Evolutionary conservation across 2,113 vertebrate genomes (phyloP), one percentile per base, ranked within the genome.

Genomic region (Thalassarche chlororhynchos): DNA sequence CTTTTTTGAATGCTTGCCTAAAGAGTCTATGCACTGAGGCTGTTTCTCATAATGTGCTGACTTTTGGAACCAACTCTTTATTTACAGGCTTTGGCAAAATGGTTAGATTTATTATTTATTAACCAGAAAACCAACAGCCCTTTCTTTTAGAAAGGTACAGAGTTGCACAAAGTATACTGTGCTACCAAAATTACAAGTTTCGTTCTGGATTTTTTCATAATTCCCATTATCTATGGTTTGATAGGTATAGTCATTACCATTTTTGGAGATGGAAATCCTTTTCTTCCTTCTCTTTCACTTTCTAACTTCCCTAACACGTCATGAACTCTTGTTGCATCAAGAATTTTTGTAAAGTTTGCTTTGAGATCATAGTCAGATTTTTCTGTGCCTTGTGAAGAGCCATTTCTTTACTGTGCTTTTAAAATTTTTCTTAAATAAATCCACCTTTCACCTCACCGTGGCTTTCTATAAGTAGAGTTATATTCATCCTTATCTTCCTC

Each of bases 21-120:
- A 93, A 88, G 55, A 64, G 28, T 76, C 65, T 46, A 31, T 64
- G 84, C 76, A 65, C 90, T 69, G 80, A 84, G 44, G 44, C 89
- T 89, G 52, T 78, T 97, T 95, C 77, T 82, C 84, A 69, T 93
- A 89, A 93, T 6, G 21, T 64, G 28, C 86, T 91, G 94, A 96
- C 94, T 95, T 95, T 97, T 96, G 96, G 85, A 97, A 97, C 4
- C 0, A 5, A 69, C 21, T 92, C 78, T 87, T 85, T 95, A 92
- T 95, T 93, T 93, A 95, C 95, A 95, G 34, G 83, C 92, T 95
- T 87, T 95, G 90, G 90, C 95, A 96, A 97, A 97, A 97, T 93
- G n/a, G 85, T 62, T 97, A 65, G 82, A 68, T 95, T 78, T 91
- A 97, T 96, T 84, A 97, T 96, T 95, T 90, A 97, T 97, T 97